A percentile compares a stretch with the other conserved stretches of the same genome.
These are phyloP conservation scores for Lysandra bellargus DNA, from an alignment of 2,888 invertebrate species.

Conservation along the genomic window DNA sequence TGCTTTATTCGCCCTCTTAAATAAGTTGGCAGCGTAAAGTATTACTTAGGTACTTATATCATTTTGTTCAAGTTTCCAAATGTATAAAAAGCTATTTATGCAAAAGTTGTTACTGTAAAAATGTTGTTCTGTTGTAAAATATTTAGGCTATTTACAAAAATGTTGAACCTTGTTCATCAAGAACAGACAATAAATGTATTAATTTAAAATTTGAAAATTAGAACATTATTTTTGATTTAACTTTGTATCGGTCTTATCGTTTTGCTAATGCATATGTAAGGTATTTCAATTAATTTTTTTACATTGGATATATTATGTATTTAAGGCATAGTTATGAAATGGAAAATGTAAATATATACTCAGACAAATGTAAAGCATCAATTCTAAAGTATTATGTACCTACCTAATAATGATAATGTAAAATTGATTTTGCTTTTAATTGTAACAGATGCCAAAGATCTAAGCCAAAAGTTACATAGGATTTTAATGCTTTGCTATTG, in stretches of 20 bases:
- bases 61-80: slow-evolving; percentile 21
- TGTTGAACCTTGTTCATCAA: slow-evolving; percentile 52
- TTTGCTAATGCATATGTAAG: slow-evolving; percentile 41
- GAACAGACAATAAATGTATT: slow-evolving; percentile 56
- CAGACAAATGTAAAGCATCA: slow-evolving; percentile 57
- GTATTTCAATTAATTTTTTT: slow-evolving; percentile 45
- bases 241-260: slow-evolving; percentile 34
- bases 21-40: not conserved
- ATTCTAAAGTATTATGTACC: slow-evolving; percentile 69
- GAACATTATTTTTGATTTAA: slow-evolving; percentile 40
- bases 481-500: not conserved
- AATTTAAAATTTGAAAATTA: slow-evolving; percentile 44
- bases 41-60: not conserved
- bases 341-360: slow-evolving; percentile 33
- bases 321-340: slow-evolving; percentile 35
- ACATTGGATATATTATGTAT: slow-evolving; percentile 26
- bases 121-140: slow-evolving; percentile 33
- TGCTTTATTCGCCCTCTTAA: not conserved
- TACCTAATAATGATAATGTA: slow-evolving; percentile 53
- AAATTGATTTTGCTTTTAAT: slow-evolving; percentile 43
- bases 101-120: slow-evolving; percentile 30
- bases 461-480: not conserved
- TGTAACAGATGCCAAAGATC: not conserved
- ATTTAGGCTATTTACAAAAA: slow-evolving; percentile 38
- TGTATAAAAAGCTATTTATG: slow-evolving; percentile 14